Conservation (phyloP, 2,797 vertebrate species). For the Pangasius macronema region DNA sequence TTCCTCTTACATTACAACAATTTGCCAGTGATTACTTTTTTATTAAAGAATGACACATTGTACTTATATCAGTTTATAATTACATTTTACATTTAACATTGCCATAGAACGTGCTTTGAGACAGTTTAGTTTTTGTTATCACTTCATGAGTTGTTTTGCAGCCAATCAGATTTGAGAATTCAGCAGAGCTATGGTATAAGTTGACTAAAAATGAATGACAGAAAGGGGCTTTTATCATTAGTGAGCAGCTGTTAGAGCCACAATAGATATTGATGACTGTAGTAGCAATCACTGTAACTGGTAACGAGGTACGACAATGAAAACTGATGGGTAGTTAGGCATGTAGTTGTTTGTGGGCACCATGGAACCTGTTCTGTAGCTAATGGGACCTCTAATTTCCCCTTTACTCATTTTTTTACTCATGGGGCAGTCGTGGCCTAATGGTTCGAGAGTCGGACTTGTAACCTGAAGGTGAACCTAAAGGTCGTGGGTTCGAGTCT, state of each 20-base stretch:
- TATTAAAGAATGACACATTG: neutral
- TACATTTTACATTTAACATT: neutral
- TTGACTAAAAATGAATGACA: neutral
- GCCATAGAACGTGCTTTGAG: neutral
- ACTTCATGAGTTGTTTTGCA: neutral
- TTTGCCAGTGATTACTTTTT: neutral
- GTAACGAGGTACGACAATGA: conserved; percentile 6
- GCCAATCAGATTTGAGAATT: conserved; percentile 18
- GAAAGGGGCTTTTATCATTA: conserved; percentile 3
- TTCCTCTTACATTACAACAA: neutral
- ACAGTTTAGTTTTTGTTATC: neutral
- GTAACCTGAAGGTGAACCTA: too few relatives aligned
- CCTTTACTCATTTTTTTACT: neutral
- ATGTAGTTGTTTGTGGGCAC: neutral
- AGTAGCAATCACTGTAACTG: conserved; percentile 23
- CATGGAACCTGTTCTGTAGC: neutral
- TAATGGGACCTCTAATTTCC: neutral
- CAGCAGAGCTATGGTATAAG: neutral
- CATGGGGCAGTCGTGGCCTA: too few relatives aligned
- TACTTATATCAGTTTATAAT: neutral
- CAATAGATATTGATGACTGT: conserved; percentile 52
- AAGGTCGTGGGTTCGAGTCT: too few relatives aligned
- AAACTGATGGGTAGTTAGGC: conserved; percentile 7
- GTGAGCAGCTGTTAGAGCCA: conserved; percentile 34
- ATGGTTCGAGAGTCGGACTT: too few relatives aligned